Evolutionary conservation across 1,140 invertebrate genomes (phyloP).

Genomic region (Pentalonia nigronervosa): DNA sequence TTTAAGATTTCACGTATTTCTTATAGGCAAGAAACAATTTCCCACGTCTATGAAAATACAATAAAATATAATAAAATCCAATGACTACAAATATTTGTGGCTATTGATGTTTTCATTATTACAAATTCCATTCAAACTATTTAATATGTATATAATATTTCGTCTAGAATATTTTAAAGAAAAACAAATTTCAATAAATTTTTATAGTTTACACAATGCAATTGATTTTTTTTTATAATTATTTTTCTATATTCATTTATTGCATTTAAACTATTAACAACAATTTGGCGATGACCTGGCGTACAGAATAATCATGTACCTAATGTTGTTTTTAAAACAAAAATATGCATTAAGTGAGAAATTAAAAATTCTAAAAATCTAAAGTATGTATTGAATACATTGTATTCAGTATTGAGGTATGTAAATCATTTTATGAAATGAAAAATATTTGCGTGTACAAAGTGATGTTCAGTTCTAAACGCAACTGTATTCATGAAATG

Average conservation of each 20-base stretch:
- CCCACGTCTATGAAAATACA: neutral
- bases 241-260: neutral
- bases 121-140: neutral
- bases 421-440: too few species aligned
- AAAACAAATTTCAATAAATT: neutral
- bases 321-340: neutral
- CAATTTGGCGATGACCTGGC: neutral
- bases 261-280: too few species aligned
- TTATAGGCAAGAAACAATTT: slow-evolving; percentile 20
- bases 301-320: neutral
- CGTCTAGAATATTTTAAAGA: neutral
- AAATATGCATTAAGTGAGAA: neutral
- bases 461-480: too few species aligned
- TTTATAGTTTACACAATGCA: neutral
- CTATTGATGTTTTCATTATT: neutral
- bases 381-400: too few species aligned
- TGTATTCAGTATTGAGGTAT: too few species aligned
- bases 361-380: neutral
- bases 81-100: slow-evolving; percentile 3
- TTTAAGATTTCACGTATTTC: neutral
- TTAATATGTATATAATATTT: neutral
- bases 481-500: too few species aligned
- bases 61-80: neutral
- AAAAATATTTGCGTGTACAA: too few species aligned
- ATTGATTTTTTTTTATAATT: neutral